These are phyloP conservation scores for Corydoras maculifer DNA, from an alignment of 2,113 vertebrate genomes.

Conservation along the genomic window DNA sequence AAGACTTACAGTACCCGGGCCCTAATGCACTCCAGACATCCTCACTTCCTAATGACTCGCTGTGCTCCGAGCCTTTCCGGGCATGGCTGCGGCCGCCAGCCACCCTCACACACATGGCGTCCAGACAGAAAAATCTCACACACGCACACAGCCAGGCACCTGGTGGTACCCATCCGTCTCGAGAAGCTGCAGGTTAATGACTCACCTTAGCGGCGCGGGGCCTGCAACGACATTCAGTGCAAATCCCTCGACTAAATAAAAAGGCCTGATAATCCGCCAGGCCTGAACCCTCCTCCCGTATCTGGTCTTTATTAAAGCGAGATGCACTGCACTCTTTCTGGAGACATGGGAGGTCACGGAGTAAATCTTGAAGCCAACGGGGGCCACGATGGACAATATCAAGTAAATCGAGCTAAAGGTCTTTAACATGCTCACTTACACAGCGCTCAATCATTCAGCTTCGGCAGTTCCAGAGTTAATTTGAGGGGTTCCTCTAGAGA, in stretches of 20 bases:
- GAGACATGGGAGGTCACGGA: too few species aligned
- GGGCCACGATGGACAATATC: too few species aligned
- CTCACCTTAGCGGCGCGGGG: constrained; percentile 11
- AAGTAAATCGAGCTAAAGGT: too few species aligned
- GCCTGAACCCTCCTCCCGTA: constrained; percentile 35
- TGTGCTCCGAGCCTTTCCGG: constrained; percentile 71
- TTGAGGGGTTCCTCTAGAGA: too few species aligned
- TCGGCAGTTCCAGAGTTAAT: too few species aligned
- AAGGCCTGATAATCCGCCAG: background rate
- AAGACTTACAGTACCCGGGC: constrained; percentile 65
- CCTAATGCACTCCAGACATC: constrained; percentile 72
- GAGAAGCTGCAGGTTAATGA: constrained; percentile 26
- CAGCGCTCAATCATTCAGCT: too few species aligned
- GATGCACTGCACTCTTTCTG: constrained; percentile 44
- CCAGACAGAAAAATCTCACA: constrained; percentile 19
- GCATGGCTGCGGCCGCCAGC: constrained; percentile 62
- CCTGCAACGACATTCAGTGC: constrained; percentile 37
- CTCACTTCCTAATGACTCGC: constrained; percentile 72
- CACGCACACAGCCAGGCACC: constrained; percentile 24
- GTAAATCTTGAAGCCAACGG: too few species aligned
- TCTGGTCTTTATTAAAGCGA: constrained; percentile 57
- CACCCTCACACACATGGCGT: constrained; percentile 57
- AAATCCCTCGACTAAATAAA: constrained; percentile 44
- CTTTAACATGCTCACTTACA: too few species aligned
- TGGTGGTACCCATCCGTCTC: constrained; percentile 30